phyloP scores from a whole-genome alignment of 2,113 vertebrate species.

The Nothoprocta pentlandii region DNA sequence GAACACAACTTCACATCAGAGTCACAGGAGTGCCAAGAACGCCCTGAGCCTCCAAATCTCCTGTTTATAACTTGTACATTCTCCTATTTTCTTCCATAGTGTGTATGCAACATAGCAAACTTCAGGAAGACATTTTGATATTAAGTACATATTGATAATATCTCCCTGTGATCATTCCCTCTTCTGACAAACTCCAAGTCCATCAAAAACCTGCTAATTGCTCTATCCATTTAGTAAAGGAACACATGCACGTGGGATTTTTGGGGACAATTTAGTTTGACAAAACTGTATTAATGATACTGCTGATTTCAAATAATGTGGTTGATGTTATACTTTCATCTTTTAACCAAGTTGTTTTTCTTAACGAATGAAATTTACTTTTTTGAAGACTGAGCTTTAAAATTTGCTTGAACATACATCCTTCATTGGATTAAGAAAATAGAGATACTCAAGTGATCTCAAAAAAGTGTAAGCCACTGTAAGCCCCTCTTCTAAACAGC shows the following conservation, averaged over 20 bases:
- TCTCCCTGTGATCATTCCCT: neutral
- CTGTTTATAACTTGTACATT: neutral
- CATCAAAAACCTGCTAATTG: neutral
- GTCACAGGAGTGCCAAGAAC: slow-evolving; percentile 13
- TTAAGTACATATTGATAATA: too few species aligned
- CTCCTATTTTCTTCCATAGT: slow-evolving; percentile 17
- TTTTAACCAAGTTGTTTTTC: neutral
- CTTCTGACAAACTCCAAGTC: neutral
- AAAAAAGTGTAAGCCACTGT: neutral
- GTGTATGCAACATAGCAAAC: neutral
- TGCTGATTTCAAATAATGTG: neutral
- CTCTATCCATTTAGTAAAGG: neutral
- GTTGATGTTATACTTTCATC: neutral
- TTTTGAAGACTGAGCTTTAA: neutral
- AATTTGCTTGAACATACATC: neutral
- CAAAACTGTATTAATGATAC: neutral
- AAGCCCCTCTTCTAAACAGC: neutral
- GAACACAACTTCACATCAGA: slow-evolving; percentile 16
- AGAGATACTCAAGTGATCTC: neutral
- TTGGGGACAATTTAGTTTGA: neutral
- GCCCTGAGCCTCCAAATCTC: neutral
- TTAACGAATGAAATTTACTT: neutral
- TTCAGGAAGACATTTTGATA: neutral
- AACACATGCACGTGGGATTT: neutral
- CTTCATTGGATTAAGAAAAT: neutral